Conservation (phyloP, 1,140 invertebrate genomes). For the Neuroterus valhalla region DNA sequence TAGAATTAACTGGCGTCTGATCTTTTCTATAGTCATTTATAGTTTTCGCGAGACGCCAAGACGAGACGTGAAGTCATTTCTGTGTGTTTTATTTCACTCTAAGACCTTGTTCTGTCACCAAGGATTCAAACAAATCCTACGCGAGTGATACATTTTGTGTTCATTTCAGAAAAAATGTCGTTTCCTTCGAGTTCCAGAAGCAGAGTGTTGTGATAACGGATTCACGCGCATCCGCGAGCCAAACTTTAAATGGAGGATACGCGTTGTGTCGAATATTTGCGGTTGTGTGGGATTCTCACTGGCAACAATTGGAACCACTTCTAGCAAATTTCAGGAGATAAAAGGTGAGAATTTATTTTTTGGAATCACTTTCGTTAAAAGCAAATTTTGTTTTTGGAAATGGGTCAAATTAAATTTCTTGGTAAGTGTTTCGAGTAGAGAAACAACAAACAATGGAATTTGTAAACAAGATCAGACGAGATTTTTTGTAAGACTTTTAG, state of each 20-base stretch:
- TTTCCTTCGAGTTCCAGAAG: background rate
- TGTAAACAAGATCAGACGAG: background rate
- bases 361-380: background rate
- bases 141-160: background rate
- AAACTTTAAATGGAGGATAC: constrained; percentile 26
- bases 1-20: background rate
- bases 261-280: constrained; percentile 22
- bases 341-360: background rate
- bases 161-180: background rate
- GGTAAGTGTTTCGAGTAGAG: background rate
- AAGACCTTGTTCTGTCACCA: background rate
- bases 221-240: constrained; percentile 1
- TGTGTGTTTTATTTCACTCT: background rate
- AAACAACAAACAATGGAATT: constrained; percentile 12
- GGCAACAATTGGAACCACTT: background rate
- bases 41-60: constrained; percentile 24
- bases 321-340: background rate
- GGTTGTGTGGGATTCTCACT: background rate
- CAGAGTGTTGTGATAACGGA: background rate
- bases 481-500: too few relatives aligned
- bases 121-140: background rate
- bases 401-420: background rate
- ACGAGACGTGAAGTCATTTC: background rate
- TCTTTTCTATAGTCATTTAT: background rate
- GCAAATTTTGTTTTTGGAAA: background rate